Evolutionary conservation across 2,888 invertebrate species (phyloP), one percentile per base, ranked within the genome.

Genomic region (Rhorus exstirpatorius): DNA sequence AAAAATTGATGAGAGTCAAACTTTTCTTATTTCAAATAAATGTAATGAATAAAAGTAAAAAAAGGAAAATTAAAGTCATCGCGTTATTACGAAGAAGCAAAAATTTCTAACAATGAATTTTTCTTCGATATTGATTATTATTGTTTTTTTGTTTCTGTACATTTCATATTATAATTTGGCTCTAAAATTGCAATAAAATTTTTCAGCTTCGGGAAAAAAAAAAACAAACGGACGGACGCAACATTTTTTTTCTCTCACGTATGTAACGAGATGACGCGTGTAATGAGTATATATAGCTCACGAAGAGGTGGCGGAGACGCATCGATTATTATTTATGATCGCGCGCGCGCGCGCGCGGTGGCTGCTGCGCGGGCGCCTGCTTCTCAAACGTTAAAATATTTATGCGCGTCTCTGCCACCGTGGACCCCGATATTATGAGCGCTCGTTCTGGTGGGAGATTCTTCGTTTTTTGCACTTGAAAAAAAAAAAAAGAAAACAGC

Each of bases 251-350:
- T 46, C 41, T 17, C n/a, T 35, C 1, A 12, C 0, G 10, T 17
- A 19, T n/a, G n/a, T n/a, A 8, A 31, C 19, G 21, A 8, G 3
- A 31, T 17, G 44, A 31, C n/a, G 8, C 21, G 7, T 10, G 35
- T 1, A 31, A 7, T 14, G 14, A 14, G 17, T 71, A 58, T n/a
- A 58, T 12, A 44, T 58, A 21, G 60, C 21, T 26, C 2, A 7
- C 24, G n/a, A 26, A 71, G 31, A 31, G 46, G 31, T 49, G 46
- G 35, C 60, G 14, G 21, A 46, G 71, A 72, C 60, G 14, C 21
- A 14, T 60, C 79, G 75, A 80, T 80, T 65, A 76, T 80, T 80
- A n/a, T n/a, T n/a, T 76, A 80, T 21, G 38, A 65, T 63, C 74
- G 61, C 38, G 53, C 12, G 12, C 61, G 55, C 46, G 17, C n/a